Conservation (phyloP, 2,888 invertebrate genomes). For the Hedya salicella region DNA sequence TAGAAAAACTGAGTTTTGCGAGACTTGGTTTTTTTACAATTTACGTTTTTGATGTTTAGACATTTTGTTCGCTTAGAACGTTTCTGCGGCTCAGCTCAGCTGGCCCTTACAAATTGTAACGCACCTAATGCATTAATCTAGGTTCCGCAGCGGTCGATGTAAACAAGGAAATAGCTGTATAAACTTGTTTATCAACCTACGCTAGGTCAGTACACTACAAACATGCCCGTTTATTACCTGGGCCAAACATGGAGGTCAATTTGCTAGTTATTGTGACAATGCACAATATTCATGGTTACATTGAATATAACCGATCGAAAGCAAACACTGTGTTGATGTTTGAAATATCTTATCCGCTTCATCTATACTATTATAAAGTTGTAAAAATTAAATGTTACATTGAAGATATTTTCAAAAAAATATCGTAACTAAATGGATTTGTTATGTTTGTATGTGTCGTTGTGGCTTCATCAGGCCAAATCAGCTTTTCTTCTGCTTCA, state of each 20-base stretch:
- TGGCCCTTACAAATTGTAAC: not conserved
- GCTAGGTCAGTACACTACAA: slow-evolving; percentile 25
- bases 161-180: slow-evolving; percentile 38
- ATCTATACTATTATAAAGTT: no score
- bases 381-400: no score
- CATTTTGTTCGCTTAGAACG: no score
- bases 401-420: no score
- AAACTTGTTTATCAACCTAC: slow-evolving; percentile 38
- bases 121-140: slow-evolving; percentile 24
- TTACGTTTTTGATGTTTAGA: no score
- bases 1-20: no score
- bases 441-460: no score
- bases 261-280: slow-evolving; percentile 24
- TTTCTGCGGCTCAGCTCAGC: no score
- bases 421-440: no score
- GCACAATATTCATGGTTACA: slow-evolving; percentile 19
- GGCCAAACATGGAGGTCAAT: slow-evolving; percentile 24
- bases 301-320: not conserved
- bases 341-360: slow-evolving; percentile 8
- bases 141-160: slow-evolving; percentile 9
- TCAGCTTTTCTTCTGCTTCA: no score
- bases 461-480: no score
- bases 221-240: slow-evolving; percentile 16
- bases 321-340: slow-evolving; percentile 19
- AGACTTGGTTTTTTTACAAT: no score